A percentile compares a stretch with the other conserved stretches of the same genome.
Conservation (phyloP, 2,113 vertebrate genomes). For the Clarias batrachus region DNA sequence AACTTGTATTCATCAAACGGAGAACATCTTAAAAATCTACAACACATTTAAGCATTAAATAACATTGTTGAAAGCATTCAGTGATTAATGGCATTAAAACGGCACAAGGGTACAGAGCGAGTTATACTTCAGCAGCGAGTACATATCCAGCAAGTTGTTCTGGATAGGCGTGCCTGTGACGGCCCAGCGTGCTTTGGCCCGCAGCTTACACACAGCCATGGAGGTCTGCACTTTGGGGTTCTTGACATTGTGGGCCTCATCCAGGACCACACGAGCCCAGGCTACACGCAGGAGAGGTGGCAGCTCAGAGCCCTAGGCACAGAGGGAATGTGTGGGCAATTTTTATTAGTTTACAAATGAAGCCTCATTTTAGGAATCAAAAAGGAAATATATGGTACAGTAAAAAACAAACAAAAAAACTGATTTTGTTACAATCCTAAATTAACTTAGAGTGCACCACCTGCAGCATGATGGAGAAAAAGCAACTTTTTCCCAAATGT, state of each 20-base stretch:
- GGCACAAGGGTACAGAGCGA: neutral
- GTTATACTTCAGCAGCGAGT: slow-evolving; percentile 89
- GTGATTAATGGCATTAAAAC: neutral
- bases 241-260: slow-evolving; percentile 94
- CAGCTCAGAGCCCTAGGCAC: slow-evolving; percentile 54
- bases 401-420: too few species aligned
- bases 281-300: slow-evolving; percentile 77
- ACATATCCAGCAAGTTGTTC: slow-evolving; percentile 96
- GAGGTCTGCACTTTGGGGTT: slow-evolving; percentile 91
- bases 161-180: slow-evolving; percentile 95
- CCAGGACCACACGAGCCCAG: slow-evolving; percentile 88
- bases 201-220: slow-evolving; percentile 84
- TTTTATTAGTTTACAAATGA: neutral
- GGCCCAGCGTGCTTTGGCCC: slow-evolving; percentile 85
- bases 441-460: too few species aligned
- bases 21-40: slow-evolving; percentile 88
- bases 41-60: neutral
- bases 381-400: neutral
- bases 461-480: too few species aligned
- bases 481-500: too few species aligned
- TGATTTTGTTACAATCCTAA: too few species aligned
- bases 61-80: neutral
- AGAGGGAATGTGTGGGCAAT: neutral
- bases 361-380: neutral
- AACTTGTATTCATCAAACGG: slow-evolving; percentile 91